phyloP scores from a whole-genome alignment of 2,113 vertebrate species.

The Pollimyrus isidori region DNA sequence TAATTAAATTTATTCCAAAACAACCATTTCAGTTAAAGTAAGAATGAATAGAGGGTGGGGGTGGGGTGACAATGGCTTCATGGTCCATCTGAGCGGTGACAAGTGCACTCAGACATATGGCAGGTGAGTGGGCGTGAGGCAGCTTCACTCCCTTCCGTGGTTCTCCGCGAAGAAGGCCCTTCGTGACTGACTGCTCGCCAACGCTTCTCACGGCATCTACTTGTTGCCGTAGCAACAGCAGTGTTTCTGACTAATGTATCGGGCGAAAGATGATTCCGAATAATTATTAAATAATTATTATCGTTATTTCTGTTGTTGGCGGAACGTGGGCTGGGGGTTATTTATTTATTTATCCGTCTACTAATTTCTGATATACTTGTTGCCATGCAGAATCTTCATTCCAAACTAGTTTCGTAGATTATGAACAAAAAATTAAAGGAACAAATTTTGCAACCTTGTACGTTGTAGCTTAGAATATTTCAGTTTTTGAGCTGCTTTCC shows the following conservation, averaged over 20 bases:
- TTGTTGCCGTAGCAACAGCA: conserved; percentile 11
- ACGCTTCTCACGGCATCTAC: conserved; percentile 3
- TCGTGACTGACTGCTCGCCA: conserved; percentile 17
- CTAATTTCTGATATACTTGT: neutral
- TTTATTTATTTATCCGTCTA: neutral
- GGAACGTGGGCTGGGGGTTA: neutral
- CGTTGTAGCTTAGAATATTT: neutral
- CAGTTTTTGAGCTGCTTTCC: neutral
- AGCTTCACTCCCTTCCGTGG: neutral
- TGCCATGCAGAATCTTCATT: neutral
- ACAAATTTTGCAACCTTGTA: neutral
- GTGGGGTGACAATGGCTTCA: neutral
- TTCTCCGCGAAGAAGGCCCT: neutral
- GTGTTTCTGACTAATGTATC: conserved; percentile 11
- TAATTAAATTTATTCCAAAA: neutral
- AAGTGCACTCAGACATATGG: conserved; percentile 16
- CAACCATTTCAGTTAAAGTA: neutral
- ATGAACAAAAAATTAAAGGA: neutral
- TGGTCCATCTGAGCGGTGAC: conserved; percentile 6
- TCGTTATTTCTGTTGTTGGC: conserved; percentile 1
- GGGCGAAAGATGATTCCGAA: neutral
- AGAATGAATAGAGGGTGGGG: neutral
- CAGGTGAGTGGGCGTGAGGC: conserved; percentile 6
- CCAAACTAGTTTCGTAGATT: neutral
- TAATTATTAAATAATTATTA: conserved; percentile 4